Evolutionary conservation across 64 coral and sea anemone genomes (phyloP), one percentile per base, ranked within the genome.

Genomic region (Stichodactyla helianthus): DNA sequence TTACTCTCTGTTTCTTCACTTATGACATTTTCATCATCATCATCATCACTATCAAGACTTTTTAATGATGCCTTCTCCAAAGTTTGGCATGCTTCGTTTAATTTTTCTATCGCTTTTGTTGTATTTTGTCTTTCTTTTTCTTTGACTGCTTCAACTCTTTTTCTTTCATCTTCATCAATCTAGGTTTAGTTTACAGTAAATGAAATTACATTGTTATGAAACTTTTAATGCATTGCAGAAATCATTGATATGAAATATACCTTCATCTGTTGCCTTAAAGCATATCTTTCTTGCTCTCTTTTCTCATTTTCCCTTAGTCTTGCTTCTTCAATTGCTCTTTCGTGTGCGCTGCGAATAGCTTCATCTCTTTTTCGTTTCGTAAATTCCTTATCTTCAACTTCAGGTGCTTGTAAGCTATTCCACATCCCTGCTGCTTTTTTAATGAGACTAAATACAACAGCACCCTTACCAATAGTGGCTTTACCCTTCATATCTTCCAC

Each of bases 81-180:
- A 61, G 55, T 71, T 76, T 92, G 87, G 12, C 31, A 44, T 65
- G 82, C 15, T 91, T 55, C 88, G 22, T 99, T 99, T 90, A 93
- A 98, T 52, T 89, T 71, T 77, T 99, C 97, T 82, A 99, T 90
- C 16, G 88, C 93, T 82, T 90, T 82, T 65, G 88, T 89, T n/a
- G 93, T 93, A 77, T 88, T 90, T 65, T 86, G 80, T 70, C 97
- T 76, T 86, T 95, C 93, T 23, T 89, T 79, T 79, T 91, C 97
- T 86, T 99, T 99, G 50, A 92, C 86, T 35, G 78, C 90, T 82
- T 94, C 97, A 85, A 95, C 90, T 70, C 88, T 93, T 7, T 89
- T 89, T 59, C 93, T 95, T 35, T 99, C 90, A 53, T 99, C 93
- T 55, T 99, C 93, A 80, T 99, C 97, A 79, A 92, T 85, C 97